phyloP scores from a whole-genome alignment of 2,113 vertebrate species.

The Abramis brama region DNA sequence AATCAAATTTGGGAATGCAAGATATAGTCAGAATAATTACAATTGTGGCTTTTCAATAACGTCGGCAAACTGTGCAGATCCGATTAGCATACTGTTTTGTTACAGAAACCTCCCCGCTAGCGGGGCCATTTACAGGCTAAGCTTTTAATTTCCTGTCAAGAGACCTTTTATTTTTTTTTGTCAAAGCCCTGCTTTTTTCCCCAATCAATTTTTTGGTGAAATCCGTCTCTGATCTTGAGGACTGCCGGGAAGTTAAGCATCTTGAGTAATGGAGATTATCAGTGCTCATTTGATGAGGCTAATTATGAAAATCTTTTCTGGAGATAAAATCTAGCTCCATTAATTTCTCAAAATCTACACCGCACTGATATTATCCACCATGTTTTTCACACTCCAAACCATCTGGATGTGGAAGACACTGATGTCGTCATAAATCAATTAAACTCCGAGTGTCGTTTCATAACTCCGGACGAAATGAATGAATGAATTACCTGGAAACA shows the following conservation, averaged over 20 bases:
- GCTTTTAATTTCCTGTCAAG: constrained; percentile 63
- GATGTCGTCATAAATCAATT: constrained; percentile 36
- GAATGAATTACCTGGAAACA: background rate
- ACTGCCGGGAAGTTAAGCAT: constrained; percentile 17
- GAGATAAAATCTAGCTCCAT: constrained; percentile 31
- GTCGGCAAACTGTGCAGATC: constrained; percentile 51
- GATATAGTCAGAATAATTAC: constrained; percentile 54
- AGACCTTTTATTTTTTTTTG: constrained; percentile 24
- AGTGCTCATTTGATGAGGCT: constrained; percentile 21
- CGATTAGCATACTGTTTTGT: constrained; percentile 60
- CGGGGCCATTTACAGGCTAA: constrained; percentile 54
- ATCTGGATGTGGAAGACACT: constrained; percentile 13
- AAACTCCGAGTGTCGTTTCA: background rate
- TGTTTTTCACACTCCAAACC: background rate
- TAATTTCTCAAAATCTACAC: background rate
- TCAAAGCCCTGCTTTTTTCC: constrained; percentile 45
- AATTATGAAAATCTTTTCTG: constrained; percentile 29
- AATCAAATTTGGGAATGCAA: constrained; percentile 61
- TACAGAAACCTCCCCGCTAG: constrained; percentile 50
- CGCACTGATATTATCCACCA: background rate
- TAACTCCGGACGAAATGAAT: background rate
- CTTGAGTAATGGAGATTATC: constrained; percentile 19
- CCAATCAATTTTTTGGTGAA: constrained; percentile 31
- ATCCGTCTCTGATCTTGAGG: constrained; percentile 23
- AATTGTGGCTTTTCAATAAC: constrained; percentile 67